A percentile compares a stretch with the other conserved stretches of the same genome.
Evolutionary conservation across 1,140 invertebrate genomes (phyloP).

Genomic region (Solenopsis fugax): DNA sequence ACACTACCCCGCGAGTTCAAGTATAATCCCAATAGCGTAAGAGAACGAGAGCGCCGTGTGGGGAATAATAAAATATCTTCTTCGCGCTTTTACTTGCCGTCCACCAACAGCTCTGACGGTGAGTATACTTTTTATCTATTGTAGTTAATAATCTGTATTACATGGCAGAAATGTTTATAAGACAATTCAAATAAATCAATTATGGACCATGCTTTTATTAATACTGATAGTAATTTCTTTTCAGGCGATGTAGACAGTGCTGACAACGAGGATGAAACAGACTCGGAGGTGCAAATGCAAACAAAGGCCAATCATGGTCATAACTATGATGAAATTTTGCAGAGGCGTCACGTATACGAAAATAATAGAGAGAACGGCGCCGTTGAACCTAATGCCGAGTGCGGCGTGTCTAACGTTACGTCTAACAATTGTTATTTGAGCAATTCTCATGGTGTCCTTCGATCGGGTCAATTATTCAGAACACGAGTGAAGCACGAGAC

Average conservation of each 20-base stretch:
- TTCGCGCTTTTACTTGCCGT: constrained; percentile 90
- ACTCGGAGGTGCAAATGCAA: constrained; percentile 79
- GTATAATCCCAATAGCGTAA: constrained; percentile 88
- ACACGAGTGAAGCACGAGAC: constrained; percentile 85
- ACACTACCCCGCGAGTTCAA: constrained; percentile 94
- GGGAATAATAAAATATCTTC: constrained; percentile 86
- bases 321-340: constrained; percentile 23
- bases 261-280: constrained; percentile 88
- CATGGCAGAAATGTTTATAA: background rate
- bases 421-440: constrained; percentile 80
- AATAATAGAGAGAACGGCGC: constrained; percentile 68
- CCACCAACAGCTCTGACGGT: constrained; percentile 95
- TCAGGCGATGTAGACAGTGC: constrained; percentile 90
- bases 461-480: constrained; percentile 82
- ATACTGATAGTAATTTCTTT: constrained; percentile 23
- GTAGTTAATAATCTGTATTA: background rate
- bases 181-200: background rate
- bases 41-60: constrained; percentile 88
- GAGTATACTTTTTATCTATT: constrained; percentile 70
- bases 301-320: constrained; percentile 65
- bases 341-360: constrained; percentile 72
- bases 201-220: background rate
- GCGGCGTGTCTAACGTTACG: constrained; percentile 56
- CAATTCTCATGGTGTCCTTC: constrained; percentile 79
- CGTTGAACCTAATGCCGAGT: constrained; percentile 71